Conservation (phyloP, 2,797 vertebrate genomes). For the Mormyrops attenuatus region DNA sequence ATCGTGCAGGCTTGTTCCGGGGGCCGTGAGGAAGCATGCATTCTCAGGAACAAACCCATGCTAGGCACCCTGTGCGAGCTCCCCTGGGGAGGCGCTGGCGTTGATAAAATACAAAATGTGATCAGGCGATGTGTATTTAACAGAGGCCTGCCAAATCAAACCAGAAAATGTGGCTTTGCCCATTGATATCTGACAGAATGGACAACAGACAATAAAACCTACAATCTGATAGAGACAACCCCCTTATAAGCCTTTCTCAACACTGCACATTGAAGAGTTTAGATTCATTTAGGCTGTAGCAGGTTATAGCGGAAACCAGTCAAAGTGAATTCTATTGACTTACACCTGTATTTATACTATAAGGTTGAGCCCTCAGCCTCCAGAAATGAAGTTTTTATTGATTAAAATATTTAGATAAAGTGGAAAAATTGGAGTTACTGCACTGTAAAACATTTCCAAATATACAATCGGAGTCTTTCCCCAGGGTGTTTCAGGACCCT, state of each 20-base stretch:
- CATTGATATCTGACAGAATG: not conserved
- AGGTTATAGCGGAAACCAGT: not conserved
- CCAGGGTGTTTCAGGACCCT: not conserved
- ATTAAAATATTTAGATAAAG: not conserved
- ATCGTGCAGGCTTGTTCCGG: not conserved
- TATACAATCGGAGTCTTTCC: not conserved
- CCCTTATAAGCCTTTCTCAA: not conserved
- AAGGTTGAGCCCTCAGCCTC: not conserved
- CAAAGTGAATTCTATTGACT: not conserved
- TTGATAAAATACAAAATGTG: slow-evolving; percentile 12
- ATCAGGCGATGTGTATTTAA: not conserved
- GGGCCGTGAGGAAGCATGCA: slow-evolving; percentile 8
- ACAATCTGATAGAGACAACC: not conserved
- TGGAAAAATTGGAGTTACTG: not conserved
- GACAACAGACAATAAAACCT: slow-evolving; percentile 2
- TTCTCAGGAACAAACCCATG: slow-evolving; percentile 8
- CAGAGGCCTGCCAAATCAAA: not conserved
- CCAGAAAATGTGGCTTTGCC: not conserved
- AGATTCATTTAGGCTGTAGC: not conserved
- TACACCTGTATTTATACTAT: not conserved
- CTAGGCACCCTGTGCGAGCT: not conserved
- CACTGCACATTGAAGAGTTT: not conserved
- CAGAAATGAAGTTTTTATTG: not conserved
- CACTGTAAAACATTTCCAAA: not conserved
- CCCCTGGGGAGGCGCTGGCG: not conserved